Base-by-base conservation (phyloP, 2,888 invertebrate genomes). In the Vesta saturnalis region DNA sequence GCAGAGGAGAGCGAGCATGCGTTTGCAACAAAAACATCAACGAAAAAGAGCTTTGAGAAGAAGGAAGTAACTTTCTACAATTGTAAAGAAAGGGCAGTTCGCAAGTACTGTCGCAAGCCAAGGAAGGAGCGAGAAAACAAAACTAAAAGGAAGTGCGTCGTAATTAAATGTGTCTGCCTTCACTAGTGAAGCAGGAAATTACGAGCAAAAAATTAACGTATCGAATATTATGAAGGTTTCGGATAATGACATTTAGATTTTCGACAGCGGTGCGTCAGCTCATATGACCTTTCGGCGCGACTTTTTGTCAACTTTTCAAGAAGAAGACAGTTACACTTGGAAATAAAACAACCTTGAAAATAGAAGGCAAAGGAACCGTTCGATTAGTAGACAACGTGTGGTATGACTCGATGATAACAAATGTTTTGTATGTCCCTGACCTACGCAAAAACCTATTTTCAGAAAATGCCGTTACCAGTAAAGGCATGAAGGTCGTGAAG, bases 371-470 rank as follows among this genome's bases (percentile, higher is more conserved):
- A 15, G 78, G 78, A 2, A 73, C 55, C 10, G 62, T 80, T 1
- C 43, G 69, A 16, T 72, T 79, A 18, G 62, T 75, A 14, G 69
- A 77, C 55, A 72, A 71, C 14, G 65, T 72, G 65, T 80, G 79
- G 78, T 56, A 67, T 18, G 46, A 68, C 18, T 55, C 72, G 2
- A 15, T 54, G 1, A 71, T 80, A 19, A 60, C 72, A 1, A 68
- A 77, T 70, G 74, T 77, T 35, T 57, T 77, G 64, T 80, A 78
- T 73, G 76, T 83, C 2, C 81, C 79, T 8, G 70, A 69, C 0
- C 67, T 82, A n/a, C 52, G 70, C 12, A 77, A 77, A 70, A 81
- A 82, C 60, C 58, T 82, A 10, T 80, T 82, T 61, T 82, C 80
- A 0, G 80, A 81, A 67, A 81, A 80, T 0, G 75, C 61, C 0